Evolutionary conservation across 1,140 invertebrate genomes (phyloP).

Genomic region (Polyergus mexicanus): DNA sequence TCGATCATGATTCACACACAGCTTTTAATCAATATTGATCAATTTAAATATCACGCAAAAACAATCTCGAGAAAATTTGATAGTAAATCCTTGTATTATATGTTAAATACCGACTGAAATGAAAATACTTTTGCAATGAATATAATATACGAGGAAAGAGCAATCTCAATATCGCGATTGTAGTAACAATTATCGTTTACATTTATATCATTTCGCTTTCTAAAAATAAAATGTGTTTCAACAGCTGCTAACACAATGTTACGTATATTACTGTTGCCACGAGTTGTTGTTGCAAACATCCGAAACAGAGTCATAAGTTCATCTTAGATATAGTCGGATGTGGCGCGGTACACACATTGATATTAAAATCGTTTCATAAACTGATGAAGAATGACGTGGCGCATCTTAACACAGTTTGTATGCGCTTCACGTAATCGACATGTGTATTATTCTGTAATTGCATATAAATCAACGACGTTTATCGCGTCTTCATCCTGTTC

Average conservation of each 20-base stretch:
- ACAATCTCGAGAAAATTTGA: constrained; percentile 3
- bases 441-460: constrained; percentile 16
- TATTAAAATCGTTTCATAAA: constrained; percentile 25
- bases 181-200: neutral
- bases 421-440: constrained; percentile 14
- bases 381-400: neutral
- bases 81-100: neutral
- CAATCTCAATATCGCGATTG: neutral
- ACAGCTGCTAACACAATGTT: neutral
- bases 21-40: neutral
- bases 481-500: constrained; percentile 56
- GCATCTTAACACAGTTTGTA: neutral
- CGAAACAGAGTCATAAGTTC: constrained; percentile 24
- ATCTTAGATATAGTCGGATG: neutral
- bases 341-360: neutral
- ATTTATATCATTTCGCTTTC: neutral
- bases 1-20: neutral
- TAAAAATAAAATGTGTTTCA: constrained; percentile 4
- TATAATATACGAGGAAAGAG: neutral
- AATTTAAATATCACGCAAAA: constrained; percentile 7
- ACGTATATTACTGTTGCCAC: neutral
- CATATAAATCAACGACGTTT: constrained; percentile 18
- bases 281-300: constrained; percentile 13
- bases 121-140: neutral
- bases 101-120: neutral